Evolutionary conservation across 2,888 invertebrate genomes (phyloP).

Genomic region (Amphipoea lucens): DNA sequence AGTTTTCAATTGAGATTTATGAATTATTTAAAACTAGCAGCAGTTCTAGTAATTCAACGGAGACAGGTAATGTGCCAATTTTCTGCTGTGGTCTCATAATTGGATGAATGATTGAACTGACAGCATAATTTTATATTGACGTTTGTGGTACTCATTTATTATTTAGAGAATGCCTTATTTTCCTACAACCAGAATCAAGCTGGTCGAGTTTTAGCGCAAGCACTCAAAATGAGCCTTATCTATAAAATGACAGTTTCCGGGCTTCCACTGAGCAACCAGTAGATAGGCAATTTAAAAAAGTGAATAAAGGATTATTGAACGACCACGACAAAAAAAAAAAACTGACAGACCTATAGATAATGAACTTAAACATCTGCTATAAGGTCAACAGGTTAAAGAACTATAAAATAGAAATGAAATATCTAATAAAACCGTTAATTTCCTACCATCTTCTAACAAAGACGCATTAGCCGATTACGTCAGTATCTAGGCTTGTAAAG

Average conservation of each 20-base stretch:
- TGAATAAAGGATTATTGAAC: not conserved
- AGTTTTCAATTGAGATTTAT: constrained; percentile 56
- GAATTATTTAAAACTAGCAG: constrained; percentile 59
- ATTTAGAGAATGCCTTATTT: constrained; percentile 5
- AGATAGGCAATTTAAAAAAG: not conserved
- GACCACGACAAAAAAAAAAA: not conserved
- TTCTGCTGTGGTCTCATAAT: constrained; percentile 31
- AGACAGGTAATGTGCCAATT: constrained; percentile 52
- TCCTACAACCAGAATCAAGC: not conserved
- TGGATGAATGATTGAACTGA: constrained; percentile 42
- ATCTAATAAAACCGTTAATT: constrained; percentile 46
- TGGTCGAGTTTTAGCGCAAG: not conserved
- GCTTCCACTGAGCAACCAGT: not conserved
- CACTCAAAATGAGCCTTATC: not conserved
- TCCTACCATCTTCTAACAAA: constrained; percentile 58
- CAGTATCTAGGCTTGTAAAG: constrained; percentile 57
- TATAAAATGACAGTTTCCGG: not conserved
- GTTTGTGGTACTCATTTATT: constrained; percentile 7
- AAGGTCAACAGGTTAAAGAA: constrained; percentile 51
- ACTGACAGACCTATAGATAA: constrained; percentile 21
- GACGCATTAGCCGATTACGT: constrained; percentile 61
- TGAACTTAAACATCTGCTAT: constrained; percentile 22
- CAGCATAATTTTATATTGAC: constrained; percentile 26
- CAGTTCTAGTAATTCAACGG: constrained; percentile 37
- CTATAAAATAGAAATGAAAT: constrained; percentile 35